Evolutionary conservation across 1,140 invertebrate genomes (phyloP), one percentile per base, ranked within the genome.

Genomic region (Venturia canescens): DNA sequence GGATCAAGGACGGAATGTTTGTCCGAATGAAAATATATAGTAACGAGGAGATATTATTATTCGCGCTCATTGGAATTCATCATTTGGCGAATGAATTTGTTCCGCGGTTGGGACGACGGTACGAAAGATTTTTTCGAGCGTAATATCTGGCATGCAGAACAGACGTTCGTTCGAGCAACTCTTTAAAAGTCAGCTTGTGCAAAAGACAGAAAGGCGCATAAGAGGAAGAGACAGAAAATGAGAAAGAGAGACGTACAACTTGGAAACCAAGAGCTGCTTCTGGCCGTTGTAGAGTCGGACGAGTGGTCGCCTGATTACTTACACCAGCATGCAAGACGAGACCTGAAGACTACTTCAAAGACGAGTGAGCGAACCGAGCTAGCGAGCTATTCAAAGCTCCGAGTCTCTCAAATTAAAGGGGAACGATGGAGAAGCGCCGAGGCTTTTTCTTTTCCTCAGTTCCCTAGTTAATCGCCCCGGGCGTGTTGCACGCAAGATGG

Each of bases 361-460:
- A 82, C 83, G 79, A 81, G 82, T 84, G 85, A 84, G 82, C 81
- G 81, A 77, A 75, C 78, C 57, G 60, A 66, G 75, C 29, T 53
- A 76, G 53, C 50, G 50, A 63, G 74, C 75, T 60, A 76, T 53
- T 53, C 48, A 76, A 76, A 76, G 72, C 11, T 74, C 72, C n/a
- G 72, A 77, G 75, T 63, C 69, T 81, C 86, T 87, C 85, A 84
- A 89, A 90, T 90, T 90, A 89, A 89, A 89, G 88, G 86, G 85
- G 85, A 88, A 87, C 87, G 80, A 86, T 84, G 63, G 66, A 76
- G 26, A 23, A 21, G 31, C 76, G 69, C 74, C 78, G 81, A 67
- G 79, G 44, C 74, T 83, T 83, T 79, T 82, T 83, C 66, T 79
- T 66, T 71, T 18, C 26, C n/a, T 44, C 48, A 27, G 34, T 74